Base-by-base conservation (phyloP, 53 echinoderm and acorn worm genomes). In the Mesocentrotus franciscanus region DNA sequence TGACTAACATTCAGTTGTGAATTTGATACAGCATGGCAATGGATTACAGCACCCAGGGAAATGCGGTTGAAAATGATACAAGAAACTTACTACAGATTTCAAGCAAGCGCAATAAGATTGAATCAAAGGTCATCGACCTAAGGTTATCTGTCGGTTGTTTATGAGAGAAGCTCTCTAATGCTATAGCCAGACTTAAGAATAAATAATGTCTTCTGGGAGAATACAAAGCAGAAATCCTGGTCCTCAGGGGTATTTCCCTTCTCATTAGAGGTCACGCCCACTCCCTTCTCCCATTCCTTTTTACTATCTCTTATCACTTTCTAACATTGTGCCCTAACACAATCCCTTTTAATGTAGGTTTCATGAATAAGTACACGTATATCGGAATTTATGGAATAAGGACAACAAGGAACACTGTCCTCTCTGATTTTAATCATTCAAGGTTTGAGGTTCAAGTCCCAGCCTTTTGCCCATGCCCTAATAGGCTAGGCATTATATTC, bases 161-260 rank as follows among this genome's bases (percentile, higher is more conserved):
- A 27, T 58, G 29, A 87, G 57, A 55, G 22, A 24, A 55, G 12
- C 34, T 12, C 56, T 57, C 35, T 36, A 27, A 87, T 87, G 87
- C 64, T 9, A 91, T 30, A 7, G 91, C 91, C 35, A 91, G 91
- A 91, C 91, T 16, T 62, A 17, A 26, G 18, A 91, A 91, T 66
- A 91, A 91, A 91, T 66, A 91, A 62, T 91, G 62, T 66, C 91
- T 91, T 91, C 27, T 91, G 91, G 91, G 91, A 91, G 66, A 91
- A 58, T 58, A 58, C n/a, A 87, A 58, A 87, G 59, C 87, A 87
- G 87, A 87, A 87, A 87, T 87, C 87, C 87, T 87, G 56, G 26
- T 58, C 87, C 87, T 87, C 58, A 16, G 27, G 87, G 87, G 58
- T 81, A 58, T 58, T 87, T 15, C 87, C 87, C 87, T 27, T 29